These are phyloP conservation scores for Circaetus cinerascens DNA, from an alignment of 2,113 vertebrate genomes.

Conservation along the genomic window DNA sequence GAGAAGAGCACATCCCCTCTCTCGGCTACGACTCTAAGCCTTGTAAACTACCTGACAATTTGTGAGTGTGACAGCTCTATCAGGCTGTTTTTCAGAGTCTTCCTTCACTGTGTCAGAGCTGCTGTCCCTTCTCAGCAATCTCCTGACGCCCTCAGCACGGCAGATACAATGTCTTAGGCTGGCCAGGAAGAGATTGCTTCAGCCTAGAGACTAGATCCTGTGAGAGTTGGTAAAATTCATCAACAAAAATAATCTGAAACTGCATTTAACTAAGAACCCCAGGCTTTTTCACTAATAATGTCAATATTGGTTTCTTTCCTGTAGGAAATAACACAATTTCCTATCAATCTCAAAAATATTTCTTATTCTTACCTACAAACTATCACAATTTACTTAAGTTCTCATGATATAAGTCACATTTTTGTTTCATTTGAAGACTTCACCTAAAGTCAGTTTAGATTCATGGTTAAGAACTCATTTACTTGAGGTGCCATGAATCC, in stretches of 20 bases:
- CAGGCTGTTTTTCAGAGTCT: neutral
- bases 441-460: neutral
- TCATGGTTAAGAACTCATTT: neutral
- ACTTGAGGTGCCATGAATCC: neutral
- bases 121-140: neutral
- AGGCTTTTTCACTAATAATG: neutral
- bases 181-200: neutral
- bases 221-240: neutral
- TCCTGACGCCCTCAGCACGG: neutral
- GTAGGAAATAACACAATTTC: neutral
- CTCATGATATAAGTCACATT: neutral
- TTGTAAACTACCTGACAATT: fast-evolving
- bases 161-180: neutral
- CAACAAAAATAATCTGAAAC: neutral
- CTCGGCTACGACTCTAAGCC: fast-evolving
- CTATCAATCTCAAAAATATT: neutral
- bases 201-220: neutral
- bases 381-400: too few relatives aligned
- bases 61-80: fast-evolving
- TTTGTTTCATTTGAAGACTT: neutral
- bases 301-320: neutral
- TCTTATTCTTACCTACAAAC: neutral
- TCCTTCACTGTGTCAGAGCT: neutral
- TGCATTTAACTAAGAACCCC: neutral
- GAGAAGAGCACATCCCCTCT: neutral